Conservation (phyloP, 2,113 vertebrate species). For the Polyodon spathula region DNA sequence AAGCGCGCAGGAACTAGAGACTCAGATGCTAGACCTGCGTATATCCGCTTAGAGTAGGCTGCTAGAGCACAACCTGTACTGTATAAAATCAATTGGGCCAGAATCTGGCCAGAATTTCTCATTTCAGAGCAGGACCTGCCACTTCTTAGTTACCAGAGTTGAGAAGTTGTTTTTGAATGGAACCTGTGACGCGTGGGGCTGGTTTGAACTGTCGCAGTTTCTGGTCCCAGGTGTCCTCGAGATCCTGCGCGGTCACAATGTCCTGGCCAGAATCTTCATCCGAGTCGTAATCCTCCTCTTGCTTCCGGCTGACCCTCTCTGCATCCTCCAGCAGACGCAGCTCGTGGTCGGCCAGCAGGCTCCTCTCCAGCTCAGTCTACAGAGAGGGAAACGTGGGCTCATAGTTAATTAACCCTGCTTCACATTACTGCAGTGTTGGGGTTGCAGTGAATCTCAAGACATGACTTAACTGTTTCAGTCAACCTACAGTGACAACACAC, state of each 20-base stretch:
- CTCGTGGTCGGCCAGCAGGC: constrained; percentile 80
- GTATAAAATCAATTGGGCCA: no score
- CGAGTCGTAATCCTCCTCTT: constrained; percentile 48
- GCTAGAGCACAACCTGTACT: no score
- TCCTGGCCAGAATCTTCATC: constrained; percentile 51
- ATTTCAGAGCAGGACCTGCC: background rate
- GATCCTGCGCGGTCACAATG: constrained; percentile 66
- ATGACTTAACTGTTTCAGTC: no score
- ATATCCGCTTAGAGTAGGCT: no score
- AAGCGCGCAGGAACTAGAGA: no score
- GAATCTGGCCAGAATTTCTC: no score
- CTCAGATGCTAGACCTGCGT: no score
- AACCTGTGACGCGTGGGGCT: constrained; percentile 62
- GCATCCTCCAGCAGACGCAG: constrained; percentile 67
- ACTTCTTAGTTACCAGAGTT: background rate
- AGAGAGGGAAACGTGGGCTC: background rate
- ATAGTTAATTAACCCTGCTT: no score
- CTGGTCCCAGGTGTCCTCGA: constrained; percentile 90
- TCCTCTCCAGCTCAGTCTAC: constrained; percentile 81
- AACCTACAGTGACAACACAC: no score
- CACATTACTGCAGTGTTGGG: no score
- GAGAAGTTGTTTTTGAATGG: background rate
- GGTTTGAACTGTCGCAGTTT: constrained; percentile 57
- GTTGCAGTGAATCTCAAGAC: no score
- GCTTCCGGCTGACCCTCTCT: constrained; percentile 54